These are phyloP conservation scores for Magallana ariakensis DNA, from an alignment of 1,140 invertebrate species.

Conservation along the genomic window DNA sequence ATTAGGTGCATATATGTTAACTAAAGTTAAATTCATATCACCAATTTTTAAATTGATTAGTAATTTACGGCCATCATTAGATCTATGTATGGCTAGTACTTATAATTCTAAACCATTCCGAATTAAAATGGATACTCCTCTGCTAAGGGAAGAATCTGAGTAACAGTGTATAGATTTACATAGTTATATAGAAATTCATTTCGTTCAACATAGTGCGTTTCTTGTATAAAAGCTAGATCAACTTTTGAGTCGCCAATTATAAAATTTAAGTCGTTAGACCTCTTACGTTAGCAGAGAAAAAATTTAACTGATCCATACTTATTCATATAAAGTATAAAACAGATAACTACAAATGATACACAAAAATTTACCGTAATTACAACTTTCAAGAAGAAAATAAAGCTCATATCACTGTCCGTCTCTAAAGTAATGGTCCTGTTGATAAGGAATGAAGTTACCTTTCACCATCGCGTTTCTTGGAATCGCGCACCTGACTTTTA, in stretches of 20 bases:
- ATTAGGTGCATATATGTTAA: too few relatives aligned
- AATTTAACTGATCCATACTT: background rate
- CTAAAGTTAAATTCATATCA: background rate
- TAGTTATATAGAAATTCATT: background rate
- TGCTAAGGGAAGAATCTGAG: constrained; percentile 21
- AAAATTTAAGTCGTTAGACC: background rate
- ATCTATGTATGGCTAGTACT: background rate
- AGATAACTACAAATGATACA: background rate
- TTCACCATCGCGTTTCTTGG: too few relatives aligned
- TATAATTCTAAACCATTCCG: background rate
- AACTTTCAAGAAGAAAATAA: too few relatives aligned
- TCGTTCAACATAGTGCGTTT: background rate
- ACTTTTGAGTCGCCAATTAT: constrained; percentile 7
- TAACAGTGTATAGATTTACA: constrained; percentile 2
- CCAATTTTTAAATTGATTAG: background rate
- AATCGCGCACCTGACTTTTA: too few relatives aligned
- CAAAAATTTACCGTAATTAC: too few relatives aligned
- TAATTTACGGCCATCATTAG: constrained; percentile 2
- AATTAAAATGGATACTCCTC: constrained; percentile 26
- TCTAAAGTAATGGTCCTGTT: too few relatives aligned
- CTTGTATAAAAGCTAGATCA: constrained; percentile 3
- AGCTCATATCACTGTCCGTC: too few relatives aligned
- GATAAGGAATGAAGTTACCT: too few relatives aligned
- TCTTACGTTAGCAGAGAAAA: background rate
- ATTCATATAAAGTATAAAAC: background rate